These are phyloP conservation scores for Luperina nickerlii DNA, from an alignment of 2,888 invertebrate species.

Conservation along the genomic window DNA sequence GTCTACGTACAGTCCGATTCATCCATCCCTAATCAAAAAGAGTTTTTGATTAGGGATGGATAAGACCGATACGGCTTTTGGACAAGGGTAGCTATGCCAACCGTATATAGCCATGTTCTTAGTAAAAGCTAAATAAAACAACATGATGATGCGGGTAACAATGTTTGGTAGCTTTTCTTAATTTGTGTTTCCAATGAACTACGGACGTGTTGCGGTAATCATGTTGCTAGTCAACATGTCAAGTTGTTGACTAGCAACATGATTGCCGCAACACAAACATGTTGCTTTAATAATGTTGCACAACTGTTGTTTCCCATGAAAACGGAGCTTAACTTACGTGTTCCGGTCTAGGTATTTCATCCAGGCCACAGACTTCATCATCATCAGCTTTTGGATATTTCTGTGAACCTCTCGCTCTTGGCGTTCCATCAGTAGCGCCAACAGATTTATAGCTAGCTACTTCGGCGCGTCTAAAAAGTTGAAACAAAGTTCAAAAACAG, in stretches of 20 bases:
- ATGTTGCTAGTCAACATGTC: no score
- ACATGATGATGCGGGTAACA: neutral
- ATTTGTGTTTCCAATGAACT: neutral
- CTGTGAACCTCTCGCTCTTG: slow-evolving; percentile 72
- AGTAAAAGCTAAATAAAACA: neutral
- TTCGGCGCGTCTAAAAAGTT: slow-evolving; percentile 52
- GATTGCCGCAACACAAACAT: neutral
- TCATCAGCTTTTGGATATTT: slow-evolving; percentile 76
- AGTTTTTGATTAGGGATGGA: neutral
- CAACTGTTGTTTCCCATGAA: neutral
- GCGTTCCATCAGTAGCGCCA: slow-evolving; percentile 77
- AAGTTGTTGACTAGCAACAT: neutral
- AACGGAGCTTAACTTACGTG: slow-evolving; percentile 73
- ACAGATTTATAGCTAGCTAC: slow-evolving; percentile 36
- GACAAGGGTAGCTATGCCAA: neutral
- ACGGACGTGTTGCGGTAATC: no score
- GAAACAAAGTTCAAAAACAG: neutral
- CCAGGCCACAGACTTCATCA: slow-evolving; percentile 78
- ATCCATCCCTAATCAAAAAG: no score
- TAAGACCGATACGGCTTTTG: neutral
- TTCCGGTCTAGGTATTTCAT: slow-evolving; percentile 84
- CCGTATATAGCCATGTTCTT: neutral
- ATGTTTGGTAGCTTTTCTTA: neutral
- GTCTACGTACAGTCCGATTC: no score
- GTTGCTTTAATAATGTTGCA: neutral